Evolutionary conservation across 2,888 invertebrate genomes (phyloP), one percentile per base, ranked within the genome.

Genomic region (Dicranocentrus wangi): DNA sequence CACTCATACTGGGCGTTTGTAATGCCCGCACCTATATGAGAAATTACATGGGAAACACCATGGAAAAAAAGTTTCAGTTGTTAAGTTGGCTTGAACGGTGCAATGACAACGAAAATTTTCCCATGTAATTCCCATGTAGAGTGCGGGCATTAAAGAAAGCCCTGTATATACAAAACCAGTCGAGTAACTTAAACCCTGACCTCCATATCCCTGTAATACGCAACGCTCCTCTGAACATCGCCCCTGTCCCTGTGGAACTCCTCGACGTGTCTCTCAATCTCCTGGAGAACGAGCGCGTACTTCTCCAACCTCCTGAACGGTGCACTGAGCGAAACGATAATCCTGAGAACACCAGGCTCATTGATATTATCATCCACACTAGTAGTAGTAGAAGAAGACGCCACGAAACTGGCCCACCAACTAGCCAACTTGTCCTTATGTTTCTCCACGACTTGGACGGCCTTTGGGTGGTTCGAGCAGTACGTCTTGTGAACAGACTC

Each of bases 161-260:
- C 32, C 3, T 3, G 32, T 7, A 32, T 32, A 7, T 7, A 32
- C 32, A 32, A 32, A 32, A 10, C 32, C 32, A 32, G 5, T 10
- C 32, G 32, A 32, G 28, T 73, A 2, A 51, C 1, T n/a, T n/a
- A n/a, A n/a, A n/a, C 69, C 90, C 93, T 91, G 90, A 97, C 97
- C 87, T 96, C 94, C 87, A 99, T 94, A 87, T 98, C 98, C 89
- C 97, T 95, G 89, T 95, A 99, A 43, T 99, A 95, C 85, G 94
- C 93, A 83, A 97, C 94, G 55, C 98, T 97, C 85, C 99, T 92
- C 89, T 99, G 98, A 0, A 98, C 96, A 88, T 99, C 98, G 0
- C 99, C 99, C 85, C 98, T 91, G 89, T 99, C 99, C 0, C 94
- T 93, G 89, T 99, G 98, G 85, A 94, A 94, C 89, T 97, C 97